Evolutionary conservation across 2,888 invertebrate species (phyloP), one percentile per base, ranked within the genome.

Genomic region (Leptarthrus brevirostris): DNA sequence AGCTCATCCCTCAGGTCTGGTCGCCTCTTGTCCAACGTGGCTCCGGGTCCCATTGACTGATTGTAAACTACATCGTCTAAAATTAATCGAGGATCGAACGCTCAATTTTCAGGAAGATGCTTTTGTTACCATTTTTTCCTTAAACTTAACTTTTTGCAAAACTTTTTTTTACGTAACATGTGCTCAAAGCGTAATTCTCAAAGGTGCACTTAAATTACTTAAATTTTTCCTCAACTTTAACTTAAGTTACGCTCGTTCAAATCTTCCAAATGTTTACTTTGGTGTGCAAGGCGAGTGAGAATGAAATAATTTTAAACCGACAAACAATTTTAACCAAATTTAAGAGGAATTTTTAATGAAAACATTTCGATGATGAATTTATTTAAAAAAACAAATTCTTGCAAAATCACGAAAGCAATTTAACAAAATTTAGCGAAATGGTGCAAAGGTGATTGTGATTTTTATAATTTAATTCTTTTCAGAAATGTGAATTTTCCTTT

Each of bases 11-110:
- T 90, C 30, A 95, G 88, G 79, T 92, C 92, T 0, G 94, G 93
- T 77, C 94, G 91, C 77, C 91, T 88, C 83, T 95, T 94, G 87
- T 94, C 94, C 82, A 95, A 85, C 0, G 95, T 94, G 74, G 91
- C 91, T 76, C 88, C 90, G 73, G 85, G 85, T 82, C 90, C 91
- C 83, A 91, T 90, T 12, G 94, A 93, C 81, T 94, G 94, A 86
- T 94, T 94, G 88, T 95, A 95, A 75, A 95, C 94, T 74, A 94
- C 94, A 85, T 95, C 95, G 86, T 95, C 95, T 95, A 86, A 77
- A 85, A 85, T 85, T 85, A 85, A 85, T 84, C 83, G 81, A 82
- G 82, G 84, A 83, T 83, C 82, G 81, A 81, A 79, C 76, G 80
- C 82, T 83, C 82, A 83, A 82, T 76, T 64, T 72, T 82, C 80